phyloP scores from a whole-genome alignment of 2,113 vertebrate species.

The Dromaius novaehollandiae region DNA sequence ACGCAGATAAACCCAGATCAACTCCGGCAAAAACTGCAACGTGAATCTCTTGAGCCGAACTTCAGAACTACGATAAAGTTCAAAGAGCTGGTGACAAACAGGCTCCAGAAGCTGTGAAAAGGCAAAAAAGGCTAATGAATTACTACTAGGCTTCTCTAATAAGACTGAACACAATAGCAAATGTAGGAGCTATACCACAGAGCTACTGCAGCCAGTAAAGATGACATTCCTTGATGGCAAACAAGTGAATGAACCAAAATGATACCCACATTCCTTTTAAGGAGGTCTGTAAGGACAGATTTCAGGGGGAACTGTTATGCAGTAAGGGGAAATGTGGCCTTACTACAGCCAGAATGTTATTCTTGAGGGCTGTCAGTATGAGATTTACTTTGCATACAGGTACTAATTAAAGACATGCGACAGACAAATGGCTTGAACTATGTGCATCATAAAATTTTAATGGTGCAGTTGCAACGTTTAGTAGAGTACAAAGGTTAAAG shows the following conservation, averaged over 20 bases:
- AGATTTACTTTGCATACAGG: background rate
- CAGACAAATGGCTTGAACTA: background rate
- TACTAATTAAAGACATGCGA: background rate
- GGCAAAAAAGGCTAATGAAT: background rate
- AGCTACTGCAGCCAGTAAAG: background rate
- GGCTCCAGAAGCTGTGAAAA: slow-evolving; percentile 90
- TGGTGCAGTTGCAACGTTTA: background rate
- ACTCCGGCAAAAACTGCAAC: slow-evolving; percentile 93
- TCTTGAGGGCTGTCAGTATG: background rate
- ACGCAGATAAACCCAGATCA: slow-evolving; percentile 95
- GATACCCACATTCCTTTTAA: background rate
- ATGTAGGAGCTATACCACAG: background rate
- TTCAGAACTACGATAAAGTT: slow-evolving; percentile 94
- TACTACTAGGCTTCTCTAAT: background rate
- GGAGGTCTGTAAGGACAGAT: background rate
- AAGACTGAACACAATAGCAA: background rate
- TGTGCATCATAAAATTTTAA: background rate
- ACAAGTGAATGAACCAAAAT: background rate
- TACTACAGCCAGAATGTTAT: background rate
- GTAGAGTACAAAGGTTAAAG: background rate
- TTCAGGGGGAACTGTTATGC: no score
- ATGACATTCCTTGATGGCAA: background rate
- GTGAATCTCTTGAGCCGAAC: slow-evolving; percentile 94
- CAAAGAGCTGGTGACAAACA: slow-evolving; percentile 97
- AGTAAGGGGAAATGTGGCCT: background rate